Base-by-base conservation (phyloP, 2,113 vertebrate genomes). In the Notarius lentiginosus region DNA sequence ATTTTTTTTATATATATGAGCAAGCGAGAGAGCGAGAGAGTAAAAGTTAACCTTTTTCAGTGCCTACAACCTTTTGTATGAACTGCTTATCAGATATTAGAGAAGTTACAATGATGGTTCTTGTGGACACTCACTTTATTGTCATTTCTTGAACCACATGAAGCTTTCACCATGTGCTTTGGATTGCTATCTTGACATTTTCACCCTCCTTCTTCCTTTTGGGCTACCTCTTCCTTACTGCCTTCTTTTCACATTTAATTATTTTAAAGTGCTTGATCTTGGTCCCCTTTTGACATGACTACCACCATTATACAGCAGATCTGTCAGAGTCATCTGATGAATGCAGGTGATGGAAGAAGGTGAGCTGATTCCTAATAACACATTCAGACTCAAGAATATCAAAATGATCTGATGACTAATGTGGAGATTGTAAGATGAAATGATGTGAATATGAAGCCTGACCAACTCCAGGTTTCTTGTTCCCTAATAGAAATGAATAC, bases 361-460 rank as follows among this genome's bases (percentile, higher is more conserved):
- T 87, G 56, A 70, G 17, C 79, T 80, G 68, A 27, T 82, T 89
- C 61, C 41, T 60, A 68, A 82, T 34, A 20, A 80, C 61, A 79
- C 68, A 79, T 47, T 61, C 63, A 58, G 34, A 70, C 41, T 83
- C n/a, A 66, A 30, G 60, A 82, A 77, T 34, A 84, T 87, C 22
- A 60, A 79, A 76, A 82, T 85, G n/a, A 82, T 58, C 27, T 86
- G 63, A 22, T 79, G 51, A 56, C 7, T 66, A 82, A 81, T 63
- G 22, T 83, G 81, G 60, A 41, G 49, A 79, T 27, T 70, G 53
- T 66, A 82, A 82, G 47, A 86, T 86, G 86, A 79, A 63, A 77
- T 84, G 75, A 63, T 56, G 81, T 83, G 86, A 70, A 77, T 75
- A 68, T 86, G 63, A 89, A 83, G 63, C 70, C 86, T 79, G 73